Conservation (phyloP, 2,113 vertebrate genomes). For the Vulpes vulpes region DNA sequence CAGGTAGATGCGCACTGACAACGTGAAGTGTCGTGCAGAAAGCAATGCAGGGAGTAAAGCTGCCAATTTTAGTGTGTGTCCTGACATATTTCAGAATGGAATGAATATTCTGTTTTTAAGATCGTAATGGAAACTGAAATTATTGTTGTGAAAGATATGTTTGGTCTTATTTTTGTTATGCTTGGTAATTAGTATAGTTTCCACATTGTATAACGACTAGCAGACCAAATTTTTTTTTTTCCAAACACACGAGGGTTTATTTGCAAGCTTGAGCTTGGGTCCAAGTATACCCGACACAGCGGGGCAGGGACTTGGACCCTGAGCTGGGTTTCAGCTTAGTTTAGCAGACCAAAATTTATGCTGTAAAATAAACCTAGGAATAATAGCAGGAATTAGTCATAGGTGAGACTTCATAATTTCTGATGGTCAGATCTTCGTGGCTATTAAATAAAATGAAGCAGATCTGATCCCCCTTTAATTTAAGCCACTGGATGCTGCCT, state of each 20-base stretch:
- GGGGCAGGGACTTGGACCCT: no score
- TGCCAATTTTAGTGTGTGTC: not conserved
- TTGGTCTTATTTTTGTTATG: not conserved
- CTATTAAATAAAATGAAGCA: not conserved
- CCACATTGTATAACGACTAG: not conserved
- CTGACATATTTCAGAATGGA: slow-evolving; percentile 30
- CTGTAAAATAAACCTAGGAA: slow-evolving; percentile 6
- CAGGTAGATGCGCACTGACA: not conserved
- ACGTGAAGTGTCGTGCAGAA: not conserved
- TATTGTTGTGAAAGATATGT: slow-evolving; percentile 39
- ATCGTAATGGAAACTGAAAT: slow-evolving; percentile 19
- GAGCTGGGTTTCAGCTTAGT: not conserved
- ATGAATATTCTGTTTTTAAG: slow-evolving; percentile 31
- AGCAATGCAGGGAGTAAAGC: not conserved
- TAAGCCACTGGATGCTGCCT: not conserved
- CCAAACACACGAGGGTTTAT: no score
- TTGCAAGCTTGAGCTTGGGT: no score
- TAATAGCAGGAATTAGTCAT: not conserved
- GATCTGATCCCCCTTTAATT: not conserved
- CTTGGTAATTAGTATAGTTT: slow-evolving; percentile 32
- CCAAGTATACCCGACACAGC: no score
- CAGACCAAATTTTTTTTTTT: not conserved
- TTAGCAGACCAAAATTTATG: slow-evolving; percentile 4
- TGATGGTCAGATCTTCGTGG: not conserved
- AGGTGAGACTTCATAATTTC: not conserved